Conservation (phyloP, 1,140 invertebrate species). For the Lepidotrigona ventralis region DNA sequence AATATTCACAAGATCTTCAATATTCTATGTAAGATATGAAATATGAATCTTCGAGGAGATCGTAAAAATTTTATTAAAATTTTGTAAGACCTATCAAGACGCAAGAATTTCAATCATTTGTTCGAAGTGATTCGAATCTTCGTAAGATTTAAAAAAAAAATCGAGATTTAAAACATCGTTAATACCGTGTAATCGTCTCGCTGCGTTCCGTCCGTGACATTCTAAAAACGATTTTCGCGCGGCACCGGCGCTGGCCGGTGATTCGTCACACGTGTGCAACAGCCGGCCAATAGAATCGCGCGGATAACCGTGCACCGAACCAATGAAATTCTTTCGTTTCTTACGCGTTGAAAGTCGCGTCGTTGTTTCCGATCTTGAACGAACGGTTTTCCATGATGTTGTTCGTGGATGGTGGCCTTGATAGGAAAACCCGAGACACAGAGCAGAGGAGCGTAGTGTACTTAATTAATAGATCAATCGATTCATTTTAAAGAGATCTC, state of each 20-base stretch:
- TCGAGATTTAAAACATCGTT: neutral
- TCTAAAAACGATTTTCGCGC: slow-evolving; percentile 43
- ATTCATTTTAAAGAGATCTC: slow-evolving; percentile 32
- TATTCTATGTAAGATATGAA: neutral
- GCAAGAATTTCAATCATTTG: neutral
- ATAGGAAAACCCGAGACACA: slow-evolving; percentile 62
- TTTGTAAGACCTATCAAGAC: neutral
- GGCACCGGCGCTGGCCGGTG: neutral
- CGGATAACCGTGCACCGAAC: neutral
- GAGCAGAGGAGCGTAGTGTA: slow-evolving; percentile 52
- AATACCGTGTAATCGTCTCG: neutral
- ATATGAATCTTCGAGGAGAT: neutral
- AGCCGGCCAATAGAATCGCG: neutral
- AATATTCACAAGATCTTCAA: neutral
- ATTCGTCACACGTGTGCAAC: neutral
- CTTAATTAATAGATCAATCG: slow-evolving; percentile 62
- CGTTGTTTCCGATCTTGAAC: slow-evolving; percentile 47
- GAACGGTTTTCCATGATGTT: slow-evolving; percentile 35
- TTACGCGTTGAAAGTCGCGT: neutral
- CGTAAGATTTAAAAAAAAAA: neutral
- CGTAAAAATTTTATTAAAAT: neutral
- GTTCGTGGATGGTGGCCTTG: slow-evolving; percentile 63
- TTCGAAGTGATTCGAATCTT: neutral
- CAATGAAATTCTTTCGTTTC: slow-evolving; percentile 22
- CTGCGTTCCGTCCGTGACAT: too few relatives aligned